Evolutionary conservation across 2,797 vertebrate genomes (phyloP), one percentile per base, ranked within the genome.

Genomic region (Anabas testudineus): DNA sequence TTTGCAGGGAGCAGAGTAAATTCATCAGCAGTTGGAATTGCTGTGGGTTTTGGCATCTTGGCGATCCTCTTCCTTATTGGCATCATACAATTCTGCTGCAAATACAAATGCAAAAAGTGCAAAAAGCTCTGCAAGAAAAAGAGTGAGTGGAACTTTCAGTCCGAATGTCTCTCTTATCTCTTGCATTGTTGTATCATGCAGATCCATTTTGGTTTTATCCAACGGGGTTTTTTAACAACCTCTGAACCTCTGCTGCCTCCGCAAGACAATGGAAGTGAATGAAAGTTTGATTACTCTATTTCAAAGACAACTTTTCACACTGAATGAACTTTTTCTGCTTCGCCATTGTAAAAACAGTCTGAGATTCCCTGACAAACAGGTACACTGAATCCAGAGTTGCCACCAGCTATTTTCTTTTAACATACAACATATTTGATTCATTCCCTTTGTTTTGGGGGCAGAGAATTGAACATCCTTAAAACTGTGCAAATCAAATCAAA

Each of bases 81-180:
- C 51, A 81, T 94, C 9, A 14, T 92, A 21, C 90, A 93, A 21
- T 91, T 88, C 70, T 92, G 84, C 76, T 86, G 76, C 81, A 93
- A 92, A 57, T 59, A 89, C 66, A 93, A 81, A 74, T 92, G 87
- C 77, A 87, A 90, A 54, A 67, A 52, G 0, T 88, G 79, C 55
- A 91, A 90, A 70, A 87, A 86, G 0, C 86, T 73, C 73, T 90
- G 81, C 73, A 91, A 92, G 82, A 93, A 88, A 72, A 91, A 92
- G 10, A 24, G 88, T 92, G 57, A 85, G 87, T 59, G 13, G 3
- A 10, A 2, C 2, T 43, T 57, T 43, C 4, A 19, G 5, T 16
- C 14, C 53, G 36, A 16, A 18, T 5, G 48, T 30, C 6, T 21
- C 2, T 42, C 3, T 13, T 24, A 0, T 4, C 0, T 26, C n/a